Evolutionary conservation across 1,140 invertebrate species (phyloP), one percentile per base, ranked within the genome.

Genomic region (Pollicipes pollicipes): DNA sequence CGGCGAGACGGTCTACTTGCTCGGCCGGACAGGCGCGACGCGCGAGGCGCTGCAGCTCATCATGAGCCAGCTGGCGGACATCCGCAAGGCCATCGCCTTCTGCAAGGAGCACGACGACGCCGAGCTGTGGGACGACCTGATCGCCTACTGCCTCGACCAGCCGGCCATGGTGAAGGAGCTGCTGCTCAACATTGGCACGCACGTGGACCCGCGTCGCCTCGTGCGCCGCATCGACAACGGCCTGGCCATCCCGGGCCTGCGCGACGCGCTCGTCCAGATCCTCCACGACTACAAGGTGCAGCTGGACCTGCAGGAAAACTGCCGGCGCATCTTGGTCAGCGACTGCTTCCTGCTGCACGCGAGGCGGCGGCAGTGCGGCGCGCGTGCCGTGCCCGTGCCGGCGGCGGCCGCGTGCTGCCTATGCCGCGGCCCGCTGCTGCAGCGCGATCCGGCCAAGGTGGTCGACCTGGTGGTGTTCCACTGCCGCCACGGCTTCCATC

Each of bases 91-190:
- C 0, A 95, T 99, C 70, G 87, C 88, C 30, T 98, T 99, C 82
- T 99, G 97, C 80, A 94, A 95, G 79, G 93, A 97, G 78, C 92
- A 98, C 74, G 88, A 96, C 76, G 95, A 98, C 79, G 84, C 86
- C 68, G 93, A 97, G 77, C 80, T 99, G 13, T 99, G 97, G 97
- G 87, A 90, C 73, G 89, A 95, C 78, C 84, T 99, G 27, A 94
- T 99, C 70, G 86, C 89, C 73, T 88, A 92, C 77, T 93, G 93
- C 0, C 82, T 94, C 3, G 85, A 91, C 74, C 92, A 93, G 78
- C 93, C 95, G 30, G 87, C 85, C 74, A 91, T 88, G 75, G 87
- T 90, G 68, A 90, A 84, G 68, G 88, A 86, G 72, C 79, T 92
- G 31, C 80, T 92, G 69, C 86, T 89, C 77, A 88, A 88, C 75